Conservation (phyloP, 2,113 vertebrate genomes). For the Bubo blakistoni region DNA sequence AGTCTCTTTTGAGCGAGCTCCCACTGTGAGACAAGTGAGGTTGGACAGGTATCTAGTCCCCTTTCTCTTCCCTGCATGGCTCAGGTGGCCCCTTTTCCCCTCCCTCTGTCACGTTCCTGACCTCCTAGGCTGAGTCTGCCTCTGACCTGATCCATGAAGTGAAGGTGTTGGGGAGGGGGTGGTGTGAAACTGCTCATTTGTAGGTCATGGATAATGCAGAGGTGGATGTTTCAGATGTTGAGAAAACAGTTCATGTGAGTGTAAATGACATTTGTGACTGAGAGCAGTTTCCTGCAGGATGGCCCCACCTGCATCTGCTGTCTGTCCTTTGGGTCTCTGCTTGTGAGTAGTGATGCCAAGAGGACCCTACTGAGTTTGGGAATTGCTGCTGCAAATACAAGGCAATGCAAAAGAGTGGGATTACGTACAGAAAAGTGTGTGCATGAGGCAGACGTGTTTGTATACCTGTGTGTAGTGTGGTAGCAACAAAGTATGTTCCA, state of each 20-base stretch:
- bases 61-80: not conserved
- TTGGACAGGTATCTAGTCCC: not conserved
- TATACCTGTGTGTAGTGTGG: not conserved
- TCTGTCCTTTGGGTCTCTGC: not conserved
- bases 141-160: not conserved
- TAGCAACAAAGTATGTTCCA: not conserved
- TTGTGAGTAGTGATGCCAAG: not conserved
- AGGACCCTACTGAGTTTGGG: not conserved
- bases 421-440: not conserved
- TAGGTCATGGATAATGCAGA: not conserved
- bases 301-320: not conserved
- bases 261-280: not conserved
- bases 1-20: not conserved
- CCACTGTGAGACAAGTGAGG: not conserved
- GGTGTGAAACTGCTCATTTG: not conserved
- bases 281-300: not conserved
- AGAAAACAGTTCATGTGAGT: not conserved
- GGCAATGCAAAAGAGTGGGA: not conserved
- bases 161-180: not conserved
- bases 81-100: not conserved
- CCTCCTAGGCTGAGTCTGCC: not conserved
- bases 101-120: not conserved
- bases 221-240: not conserved
- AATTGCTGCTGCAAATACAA: not conserved
- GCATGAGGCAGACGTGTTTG: not conserved